A percentile compares a stretch with the other conserved stretches of the same genome.
phyloP scores from a whole-genome alignment of 2,888 invertebrate genomes.

The Phyllotreta cruciferae region DNA sequence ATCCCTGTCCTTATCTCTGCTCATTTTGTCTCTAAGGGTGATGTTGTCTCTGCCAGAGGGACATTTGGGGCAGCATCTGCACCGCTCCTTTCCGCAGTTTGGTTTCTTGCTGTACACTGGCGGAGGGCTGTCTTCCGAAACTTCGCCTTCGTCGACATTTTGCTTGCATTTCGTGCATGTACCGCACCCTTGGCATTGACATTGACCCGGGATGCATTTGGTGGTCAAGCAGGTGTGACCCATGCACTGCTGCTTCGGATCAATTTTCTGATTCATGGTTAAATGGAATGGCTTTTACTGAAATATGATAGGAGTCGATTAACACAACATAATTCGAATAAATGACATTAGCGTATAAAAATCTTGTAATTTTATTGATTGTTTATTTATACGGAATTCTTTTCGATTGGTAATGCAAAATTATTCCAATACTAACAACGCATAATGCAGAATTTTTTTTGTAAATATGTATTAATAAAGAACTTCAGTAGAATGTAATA shows the following conservation, averaged over 20 bases:
- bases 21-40: not conserved
- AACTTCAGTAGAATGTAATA: too few species aligned
- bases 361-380: too few species aligned
- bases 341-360: too few species aligned
- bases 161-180: not conserved
- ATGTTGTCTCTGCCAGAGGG: not conserved
- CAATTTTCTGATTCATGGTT: not conserved
- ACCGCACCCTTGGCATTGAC: conserved; percentile 4
- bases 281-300: too few species aligned
- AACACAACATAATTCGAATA: too few species aligned
- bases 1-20: not conserved
- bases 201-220: not conserved
- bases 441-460: too few species aligned
- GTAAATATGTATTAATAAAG: too few species aligned
- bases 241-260: not conserved
- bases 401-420: too few species aligned
- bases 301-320: too few species aligned
- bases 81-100: conserved; percentile 6
- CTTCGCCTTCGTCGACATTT: too few species aligned
- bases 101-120: not conserved
- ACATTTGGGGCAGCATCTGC: conserved; percentile 16
- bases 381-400: too few species aligned
- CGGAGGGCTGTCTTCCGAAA: not conserved
- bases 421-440: too few species aligned
- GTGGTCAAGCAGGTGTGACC: not conserved